Conservation (phyloP, 2,113 vertebrate genomes). For the Pteropus alecto region DNA sequence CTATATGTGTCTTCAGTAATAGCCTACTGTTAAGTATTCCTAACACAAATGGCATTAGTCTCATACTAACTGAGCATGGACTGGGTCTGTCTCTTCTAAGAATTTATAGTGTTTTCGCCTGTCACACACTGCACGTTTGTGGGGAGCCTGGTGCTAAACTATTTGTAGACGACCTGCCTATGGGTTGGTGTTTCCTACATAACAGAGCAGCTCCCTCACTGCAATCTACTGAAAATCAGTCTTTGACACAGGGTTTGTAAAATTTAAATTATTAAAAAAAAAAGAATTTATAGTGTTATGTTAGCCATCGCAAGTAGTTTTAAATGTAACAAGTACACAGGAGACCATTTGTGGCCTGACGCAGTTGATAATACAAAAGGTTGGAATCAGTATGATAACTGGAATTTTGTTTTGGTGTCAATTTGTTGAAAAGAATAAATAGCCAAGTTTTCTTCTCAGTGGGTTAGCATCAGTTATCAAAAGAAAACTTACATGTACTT, state of each 20-base stretch:
- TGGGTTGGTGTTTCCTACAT: not conserved
- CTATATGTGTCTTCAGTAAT: not conserved
- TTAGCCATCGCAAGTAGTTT: not conserved
- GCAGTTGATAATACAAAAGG: not conserved
- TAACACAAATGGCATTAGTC: not conserved
- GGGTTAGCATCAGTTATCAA: not conserved
- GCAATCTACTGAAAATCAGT: not conserved
- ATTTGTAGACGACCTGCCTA: not conserved
- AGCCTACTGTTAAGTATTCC: not conserved
- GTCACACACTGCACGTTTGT: not conserved
- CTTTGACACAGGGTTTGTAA: not conserved
- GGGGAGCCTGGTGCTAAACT: too few species aligned
- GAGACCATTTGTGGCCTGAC: not conserved
- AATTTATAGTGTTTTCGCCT: not conserved
- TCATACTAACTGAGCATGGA: not conserved
- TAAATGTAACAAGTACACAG: not conserved
- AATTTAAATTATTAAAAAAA: not conserved
- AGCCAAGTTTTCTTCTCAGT: not conserved
- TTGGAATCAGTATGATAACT: not conserved
- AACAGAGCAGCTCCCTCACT: not conserved
- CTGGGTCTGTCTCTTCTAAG: not conserved
- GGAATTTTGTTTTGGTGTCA: not conserved
- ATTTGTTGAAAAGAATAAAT: not conserved
- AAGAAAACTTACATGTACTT: not conserved
- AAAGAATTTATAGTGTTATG: not conserved